Conservation (phyloP, 37 sponge, comb jelly and placozoan species). For the Crambe crambe region DNA sequence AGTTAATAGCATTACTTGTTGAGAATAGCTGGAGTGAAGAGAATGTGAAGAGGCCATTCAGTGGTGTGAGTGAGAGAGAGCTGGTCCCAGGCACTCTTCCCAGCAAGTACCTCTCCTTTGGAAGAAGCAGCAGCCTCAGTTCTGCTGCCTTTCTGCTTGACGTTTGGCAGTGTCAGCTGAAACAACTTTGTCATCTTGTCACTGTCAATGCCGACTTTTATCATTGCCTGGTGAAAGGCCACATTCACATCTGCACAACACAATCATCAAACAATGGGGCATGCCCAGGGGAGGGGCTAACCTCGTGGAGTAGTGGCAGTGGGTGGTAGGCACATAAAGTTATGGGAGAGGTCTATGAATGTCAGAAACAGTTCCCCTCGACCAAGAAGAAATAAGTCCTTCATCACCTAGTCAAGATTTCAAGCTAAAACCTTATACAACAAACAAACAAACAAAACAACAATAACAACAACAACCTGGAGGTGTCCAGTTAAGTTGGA, state of each 20-base stretch:
- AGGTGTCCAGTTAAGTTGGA: constrained; percentile 68
- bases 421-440: too few relatives aligned
- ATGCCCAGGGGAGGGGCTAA: constrained; percentile 8
- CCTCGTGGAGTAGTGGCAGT: constrained; percentile 72
- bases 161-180: constrained; percentile 21
- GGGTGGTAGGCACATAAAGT: constrained; percentile 65
- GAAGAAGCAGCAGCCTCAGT: not conserved
- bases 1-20: too few relatives aligned
- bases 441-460: too few relatives aligned
- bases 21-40: constrained; percentile 84
- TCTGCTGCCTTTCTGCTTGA: not conserved
- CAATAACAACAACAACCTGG: constrained; percentile 31
- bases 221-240: constrained; percentile 76
- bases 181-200: constrained; percentile 61
- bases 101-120: not conserved
- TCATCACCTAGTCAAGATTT: constrained; percentile 48
- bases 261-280: not conserved
- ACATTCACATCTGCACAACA: constrained; percentile 70
- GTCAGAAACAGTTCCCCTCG: constrained; percentile 92
- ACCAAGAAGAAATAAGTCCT: constrained; percentile 93
- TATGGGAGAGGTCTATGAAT: constrained; percentile 75
- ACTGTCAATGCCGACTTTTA: constrained; percentile 42
- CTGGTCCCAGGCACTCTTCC: constrained; percentile 48
- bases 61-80: constrained; percentile 71
- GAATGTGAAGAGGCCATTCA: constrained; percentile 87